Conservation (phyloP, 2,888 invertebrate species). For the Aspidiotus destructor region DNA sequence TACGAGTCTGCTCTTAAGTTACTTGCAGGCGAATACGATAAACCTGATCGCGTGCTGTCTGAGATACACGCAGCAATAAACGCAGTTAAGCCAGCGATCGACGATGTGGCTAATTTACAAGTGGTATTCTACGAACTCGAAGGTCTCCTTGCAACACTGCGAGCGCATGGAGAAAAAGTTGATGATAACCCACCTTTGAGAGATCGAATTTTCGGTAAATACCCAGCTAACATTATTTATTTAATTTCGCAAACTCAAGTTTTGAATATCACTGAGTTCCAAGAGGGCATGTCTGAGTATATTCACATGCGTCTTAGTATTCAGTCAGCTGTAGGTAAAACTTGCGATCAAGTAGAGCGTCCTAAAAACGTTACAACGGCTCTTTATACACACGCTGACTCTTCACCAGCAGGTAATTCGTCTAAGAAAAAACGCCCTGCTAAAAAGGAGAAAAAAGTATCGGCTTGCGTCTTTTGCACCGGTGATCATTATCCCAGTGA, state of each 20-base stretch:
- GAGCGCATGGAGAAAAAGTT: neutral
- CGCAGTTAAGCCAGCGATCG: neutral
- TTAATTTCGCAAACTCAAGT: no score
- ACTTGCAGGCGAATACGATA: neutral
- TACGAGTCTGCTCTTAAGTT: neutral
- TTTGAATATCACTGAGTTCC: no score
- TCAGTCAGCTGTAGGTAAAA: no score
- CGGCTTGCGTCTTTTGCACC: neutral
- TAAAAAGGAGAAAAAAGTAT: neutral
- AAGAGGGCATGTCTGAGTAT: no score
- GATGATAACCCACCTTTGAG: neutral
- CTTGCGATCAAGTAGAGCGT: no score
- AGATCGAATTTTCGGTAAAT: neutral
- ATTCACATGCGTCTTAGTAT: no score
- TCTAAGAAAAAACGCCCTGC: neutral
- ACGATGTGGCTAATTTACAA: neutral
- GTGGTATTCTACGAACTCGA: neutral
- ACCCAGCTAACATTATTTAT: neutral
- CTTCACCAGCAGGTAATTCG: no score
- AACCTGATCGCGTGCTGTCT: neutral
- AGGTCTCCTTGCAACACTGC: neutral
- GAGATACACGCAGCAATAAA: neutral
- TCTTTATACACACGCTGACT: no score
- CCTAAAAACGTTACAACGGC: no score
- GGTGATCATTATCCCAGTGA: neutral